phyloP scores from a whole-genome alignment of 2,888 invertebrate species.

The Rapana venosa region DNA sequence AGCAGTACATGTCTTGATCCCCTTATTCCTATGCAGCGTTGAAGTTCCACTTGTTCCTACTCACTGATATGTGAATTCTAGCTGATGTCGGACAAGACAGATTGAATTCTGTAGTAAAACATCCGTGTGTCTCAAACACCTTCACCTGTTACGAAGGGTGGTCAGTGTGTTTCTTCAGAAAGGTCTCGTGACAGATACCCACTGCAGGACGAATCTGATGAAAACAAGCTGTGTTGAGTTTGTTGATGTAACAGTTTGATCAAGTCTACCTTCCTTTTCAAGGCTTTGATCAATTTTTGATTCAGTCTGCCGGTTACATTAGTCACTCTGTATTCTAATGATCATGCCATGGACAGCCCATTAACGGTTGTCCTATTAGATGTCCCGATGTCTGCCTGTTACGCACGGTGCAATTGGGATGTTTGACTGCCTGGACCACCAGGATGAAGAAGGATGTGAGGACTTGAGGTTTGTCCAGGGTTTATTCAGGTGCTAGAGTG shows the following conservation, averaged over 20 bases:
- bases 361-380: not conserved
- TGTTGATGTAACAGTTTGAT: not conserved
- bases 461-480: not conserved
- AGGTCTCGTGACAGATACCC: not conserved
- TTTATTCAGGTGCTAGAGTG: not conserved
- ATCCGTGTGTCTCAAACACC: not conserved
- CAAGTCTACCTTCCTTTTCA: not conserved
- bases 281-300: not conserved
- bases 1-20: not conserved
- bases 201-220: not conserved
- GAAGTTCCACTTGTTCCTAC: not conserved
- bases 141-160: not conserved
- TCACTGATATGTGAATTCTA: not conserved
- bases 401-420: constrained; percentile 13
- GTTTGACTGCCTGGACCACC: not conserved
- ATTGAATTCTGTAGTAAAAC: not conserved
- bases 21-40: not conserved
- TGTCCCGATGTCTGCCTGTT: not conserved
- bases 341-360: constrained; percentile 7
- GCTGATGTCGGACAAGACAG: not conserved
- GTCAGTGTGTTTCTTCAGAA: not conserved
- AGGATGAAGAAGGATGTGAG: constrained; percentile 5
- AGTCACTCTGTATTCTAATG: not conserved
- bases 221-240: not conserved
- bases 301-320: not conserved